Base-by-base conservation (phyloP, 1,140 invertebrate genomes). In the Stegodyphus mimosarum region DNA sequence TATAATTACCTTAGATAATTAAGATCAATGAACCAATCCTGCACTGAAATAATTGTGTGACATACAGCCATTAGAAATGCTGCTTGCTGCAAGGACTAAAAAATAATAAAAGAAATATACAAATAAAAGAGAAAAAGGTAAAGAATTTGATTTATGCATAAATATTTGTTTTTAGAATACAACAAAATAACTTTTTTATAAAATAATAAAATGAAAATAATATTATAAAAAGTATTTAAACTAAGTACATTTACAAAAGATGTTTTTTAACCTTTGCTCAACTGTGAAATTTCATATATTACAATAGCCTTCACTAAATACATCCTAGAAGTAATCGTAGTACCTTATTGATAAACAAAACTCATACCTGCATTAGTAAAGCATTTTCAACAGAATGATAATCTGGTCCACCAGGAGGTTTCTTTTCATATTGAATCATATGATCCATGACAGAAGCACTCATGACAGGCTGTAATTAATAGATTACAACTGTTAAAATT, bases 51-150 rank as follows among this genome's bases (percentile, higher is more conserved):
- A 6, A 98, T 92, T 0, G 97, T 92, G 90, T 98, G 96, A 89
- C 96, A 97, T n/a, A 97, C 94, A 13, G 95, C 94, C 90, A 97
- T 93, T 49, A 98, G 90, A 90, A 96, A 96, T 9, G 96, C 94
- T 48, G 95, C 92, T 72, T 95, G 92, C 89, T 98, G 95, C 18
- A 97, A 90, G 15, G 94, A 94, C 87, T 95, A 88, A 76, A 90
- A 33, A 1, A 89, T 48, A 75, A 67, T 15, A 67, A 67, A 67
- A 67, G 2, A 18, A 67, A 2, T 67, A 7, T 10, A 48, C 15
- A 71, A 72, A 60, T 49, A 67, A 67, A 13, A 67, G 10, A 67
- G 9, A 15, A 15, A 67, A 15, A 7, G n/a, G 7, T n/a, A 67
- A 17, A 67, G n/a, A n/a, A 67, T 67, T 17, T 67, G 9, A 67